Conservation (phyloP, 2,888 invertebrate species). For the Trachelus iudaicus region DNA sequence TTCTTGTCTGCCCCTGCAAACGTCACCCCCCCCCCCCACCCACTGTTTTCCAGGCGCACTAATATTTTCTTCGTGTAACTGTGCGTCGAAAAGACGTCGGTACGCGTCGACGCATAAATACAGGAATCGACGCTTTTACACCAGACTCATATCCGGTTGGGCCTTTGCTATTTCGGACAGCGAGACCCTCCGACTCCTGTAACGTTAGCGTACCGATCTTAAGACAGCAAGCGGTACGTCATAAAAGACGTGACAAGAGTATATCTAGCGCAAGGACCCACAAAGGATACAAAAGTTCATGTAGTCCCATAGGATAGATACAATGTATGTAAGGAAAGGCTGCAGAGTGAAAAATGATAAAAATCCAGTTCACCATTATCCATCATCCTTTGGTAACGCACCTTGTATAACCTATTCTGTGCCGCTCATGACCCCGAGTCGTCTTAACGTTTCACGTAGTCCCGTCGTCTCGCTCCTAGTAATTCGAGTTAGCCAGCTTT, state of each 20-base stretch:
- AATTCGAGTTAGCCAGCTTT: not conserved
- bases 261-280: not conserved
- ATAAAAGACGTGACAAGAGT: not conserved
- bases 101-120: not conserved
- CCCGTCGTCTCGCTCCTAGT: not conserved
- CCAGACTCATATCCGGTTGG: not conserved
- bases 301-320: not conserved
- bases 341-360: not conserved
- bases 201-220: not conserved
- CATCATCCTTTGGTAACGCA: not conserved
- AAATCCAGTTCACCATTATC: not conserved
- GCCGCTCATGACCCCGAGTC: not conserved
- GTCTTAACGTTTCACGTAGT: not conserved
- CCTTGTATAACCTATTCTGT: not conserved
- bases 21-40: slow-evolving; percentile 7
- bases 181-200: not conserved
- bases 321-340: not conserved
- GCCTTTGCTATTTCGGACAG: not conserved
- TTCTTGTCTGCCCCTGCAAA: not conserved
- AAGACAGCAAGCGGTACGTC: not conserved
- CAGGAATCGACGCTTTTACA: not conserved
- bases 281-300: not conserved
- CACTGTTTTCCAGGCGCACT: not conserved
- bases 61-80: not conserved
- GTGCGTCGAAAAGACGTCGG: not conserved